Percentiles rank a stretch among this genome's conserved stretches.
These are phyloP conservation scores for Propithecus coquereli DNA, from an alignment of 2,113 vertebrate genomes.

Conservation along the genomic window DNA sequence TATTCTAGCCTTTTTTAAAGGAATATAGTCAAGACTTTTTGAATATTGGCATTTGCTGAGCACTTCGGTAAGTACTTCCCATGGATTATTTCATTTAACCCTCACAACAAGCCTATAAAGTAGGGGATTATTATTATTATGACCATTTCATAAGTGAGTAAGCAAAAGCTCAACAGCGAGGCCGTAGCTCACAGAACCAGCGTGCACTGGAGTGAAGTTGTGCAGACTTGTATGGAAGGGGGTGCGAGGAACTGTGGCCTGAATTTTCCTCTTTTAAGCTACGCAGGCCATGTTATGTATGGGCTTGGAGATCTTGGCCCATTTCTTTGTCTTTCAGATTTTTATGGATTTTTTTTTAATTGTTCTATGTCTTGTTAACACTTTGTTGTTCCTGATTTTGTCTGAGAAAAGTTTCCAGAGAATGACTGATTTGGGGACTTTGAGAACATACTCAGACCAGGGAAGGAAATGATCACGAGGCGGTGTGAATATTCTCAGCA, in stretches of 20 bases:
- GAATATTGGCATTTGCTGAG: background rate
- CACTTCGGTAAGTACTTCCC: background rate
- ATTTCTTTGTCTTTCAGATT: background rate
- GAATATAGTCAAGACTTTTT: background rate
- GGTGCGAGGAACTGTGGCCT: fast-evolving
- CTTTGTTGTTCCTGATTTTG: slow-evolving; percentile 10
- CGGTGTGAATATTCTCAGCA: background rate
- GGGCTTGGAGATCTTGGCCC: background rate
- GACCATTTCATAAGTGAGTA: background rate
- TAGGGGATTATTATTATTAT: background rate
- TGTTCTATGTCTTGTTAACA: slow-evolving; percentile 4
- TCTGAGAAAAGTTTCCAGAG: slow-evolving; percentile 32
- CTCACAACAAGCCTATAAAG: background rate
- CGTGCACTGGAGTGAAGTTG: fast-evolving
- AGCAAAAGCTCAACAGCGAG: background rate
- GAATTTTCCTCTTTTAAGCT: background rate
- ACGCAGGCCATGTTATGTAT: fast-evolving
- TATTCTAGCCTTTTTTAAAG: background rate
- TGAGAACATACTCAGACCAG: background rate
- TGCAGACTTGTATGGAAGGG: fast-evolving
- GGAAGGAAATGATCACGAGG: background rate
- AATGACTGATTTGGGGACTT: background rate
- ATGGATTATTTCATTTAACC: background rate
- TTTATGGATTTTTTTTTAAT: background rate
- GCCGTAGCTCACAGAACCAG: background rate